A percentile compares a stretch with the other conserved stretches of the same genome.
These are phyloP conservation scores for Dioctria rufipes DNA, from an alignment of 2,888 invertebrate species.

Conservation along the genomic window DNA sequence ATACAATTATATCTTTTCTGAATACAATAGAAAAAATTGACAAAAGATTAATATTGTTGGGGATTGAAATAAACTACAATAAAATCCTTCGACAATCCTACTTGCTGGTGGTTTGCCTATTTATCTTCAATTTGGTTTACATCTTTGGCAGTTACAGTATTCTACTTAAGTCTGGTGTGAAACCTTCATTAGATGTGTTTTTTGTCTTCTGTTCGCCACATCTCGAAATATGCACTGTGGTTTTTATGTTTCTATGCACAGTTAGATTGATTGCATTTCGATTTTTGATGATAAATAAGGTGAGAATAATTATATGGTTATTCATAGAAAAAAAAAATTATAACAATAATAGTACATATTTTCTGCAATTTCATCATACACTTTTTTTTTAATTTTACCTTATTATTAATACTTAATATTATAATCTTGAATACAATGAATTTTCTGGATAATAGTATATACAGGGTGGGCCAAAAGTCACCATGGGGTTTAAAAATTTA, in stretches of 20 bases:
- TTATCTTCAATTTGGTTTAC: conserved; percentile 67
- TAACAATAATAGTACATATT: too few species aligned
- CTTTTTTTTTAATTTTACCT: neutral
- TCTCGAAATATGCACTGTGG: conserved; percentile 68
- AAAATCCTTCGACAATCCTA: conserved; percentile 65
- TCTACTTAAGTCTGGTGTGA: conserved; percentile 65
- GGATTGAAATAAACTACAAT: conserved; percentile 66
- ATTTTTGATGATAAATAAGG: conserved; percentile 67
- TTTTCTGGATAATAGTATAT: too few species aligned
- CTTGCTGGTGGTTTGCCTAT: conserved; percentile 65
- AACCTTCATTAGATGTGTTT: conserved; percentile 68
- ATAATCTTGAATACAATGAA: too few species aligned
- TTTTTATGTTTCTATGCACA: conserved; percentile 67
- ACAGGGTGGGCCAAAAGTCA: too few species aligned
- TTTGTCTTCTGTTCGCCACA: conserved; percentile 68
- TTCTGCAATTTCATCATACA: conserved; percentile 5
- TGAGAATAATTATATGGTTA: conserved; percentile 58
- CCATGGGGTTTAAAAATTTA: too few species aligned
- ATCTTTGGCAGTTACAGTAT: conserved; percentile 66
- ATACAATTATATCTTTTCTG: neutral
- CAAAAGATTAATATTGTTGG: conserved; percentile 58
- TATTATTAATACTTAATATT: too few species aligned
- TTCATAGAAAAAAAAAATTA: too few species aligned
- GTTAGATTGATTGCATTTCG: conserved; percentile 66
- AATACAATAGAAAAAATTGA: neutral